Evolutionary conservation across 2,888 invertebrate genomes (phyloP).

Genomic region (Nymphalis c-album): DNA sequence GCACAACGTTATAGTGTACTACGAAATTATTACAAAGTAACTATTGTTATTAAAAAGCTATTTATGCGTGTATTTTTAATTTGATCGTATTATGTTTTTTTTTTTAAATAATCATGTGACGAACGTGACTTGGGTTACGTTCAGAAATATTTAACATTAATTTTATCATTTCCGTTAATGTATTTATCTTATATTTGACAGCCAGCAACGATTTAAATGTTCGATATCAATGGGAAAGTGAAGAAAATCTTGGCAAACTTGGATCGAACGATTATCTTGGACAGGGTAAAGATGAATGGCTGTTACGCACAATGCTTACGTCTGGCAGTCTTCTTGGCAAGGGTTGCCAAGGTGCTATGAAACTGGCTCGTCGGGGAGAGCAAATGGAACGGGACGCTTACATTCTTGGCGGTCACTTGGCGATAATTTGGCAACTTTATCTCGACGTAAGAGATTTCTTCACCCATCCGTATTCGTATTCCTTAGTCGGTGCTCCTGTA

Average conservation of each 20-base stretch:
- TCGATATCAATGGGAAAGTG: slow-evolving; percentile 67
- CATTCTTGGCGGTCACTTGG: slow-evolving; percentile 68
- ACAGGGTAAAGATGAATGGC: slow-evolving; percentile 70
- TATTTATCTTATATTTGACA: slow-evolving; percentile 41
- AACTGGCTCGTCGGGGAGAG: slow-evolving; percentile 55
- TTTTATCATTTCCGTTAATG: background rate
- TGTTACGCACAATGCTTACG: slow-evolving; percentile 64
- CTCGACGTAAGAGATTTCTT: slow-evolving; percentile 73
- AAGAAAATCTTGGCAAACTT: slow-evolving; percentile 62
- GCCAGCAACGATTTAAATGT: slow-evolving; percentile 48
- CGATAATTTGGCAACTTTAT: slow-evolving; percentile 71
- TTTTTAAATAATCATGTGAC: no score
- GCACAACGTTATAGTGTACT: no score
- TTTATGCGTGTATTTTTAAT: background rate
- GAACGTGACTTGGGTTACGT: no score
- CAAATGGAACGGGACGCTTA: slow-evolving; percentile 65
- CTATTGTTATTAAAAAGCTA: background rate
- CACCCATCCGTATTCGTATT: slow-evolving; percentile 68
- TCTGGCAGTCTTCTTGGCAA: slow-evolving; percentile 72
- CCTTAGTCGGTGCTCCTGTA: slow-evolving; percentile 67
- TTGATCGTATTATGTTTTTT: background rate
- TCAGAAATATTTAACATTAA: no score
- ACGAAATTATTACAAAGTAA: background rate
- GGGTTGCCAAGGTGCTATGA: slow-evolving; percentile 74
- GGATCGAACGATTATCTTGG: slow-evolving; percentile 70